These are phyloP conservation scores for Hippocampus abdominalis DNA, from an alignment of 2,113 vertebrate genomes.

Conservation along the genomic window DNA sequence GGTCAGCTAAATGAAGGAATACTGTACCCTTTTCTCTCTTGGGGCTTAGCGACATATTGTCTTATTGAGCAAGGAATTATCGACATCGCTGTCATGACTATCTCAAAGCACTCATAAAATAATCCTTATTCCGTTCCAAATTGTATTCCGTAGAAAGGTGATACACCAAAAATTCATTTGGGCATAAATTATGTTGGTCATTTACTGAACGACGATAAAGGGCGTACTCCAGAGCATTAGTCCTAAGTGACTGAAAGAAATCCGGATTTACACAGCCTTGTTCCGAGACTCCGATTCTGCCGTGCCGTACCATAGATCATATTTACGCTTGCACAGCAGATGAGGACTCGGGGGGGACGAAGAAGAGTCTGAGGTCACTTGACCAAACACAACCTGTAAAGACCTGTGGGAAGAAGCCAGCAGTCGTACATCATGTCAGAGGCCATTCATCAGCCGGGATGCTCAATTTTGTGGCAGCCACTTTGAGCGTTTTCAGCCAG, in stretches of 20 bases:
- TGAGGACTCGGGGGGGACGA: constrained; percentile 27
- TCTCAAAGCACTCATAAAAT: background rate
- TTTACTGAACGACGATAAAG: background rate
- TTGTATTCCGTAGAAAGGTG: too few species aligned
- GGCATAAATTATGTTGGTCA: background rate
- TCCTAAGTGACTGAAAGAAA: constrained; percentile 18
- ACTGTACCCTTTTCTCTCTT: background rate
- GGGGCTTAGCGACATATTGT: background rate
- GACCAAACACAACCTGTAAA: constrained; percentile 47
- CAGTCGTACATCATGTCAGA: constrained; percentile 47
- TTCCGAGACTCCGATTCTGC: constrained; percentile 51
- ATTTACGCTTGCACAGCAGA: constrained; percentile 60
- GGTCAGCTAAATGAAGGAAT: background rate
- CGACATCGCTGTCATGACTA: background rate
- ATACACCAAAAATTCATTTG: too few species aligned
- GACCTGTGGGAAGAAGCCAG: constrained; percentile 45
- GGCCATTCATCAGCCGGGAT: constrained; percentile 60
- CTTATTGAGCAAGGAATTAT: background rate
- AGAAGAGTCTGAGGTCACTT: constrained; percentile 58
- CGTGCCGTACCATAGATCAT: constrained; percentile 51
- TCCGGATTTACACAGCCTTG: constrained; percentile 30
- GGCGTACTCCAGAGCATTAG: background rate
- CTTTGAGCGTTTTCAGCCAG: constrained; percentile 32
- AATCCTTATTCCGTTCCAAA: too few species aligned
- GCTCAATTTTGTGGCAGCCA: constrained; percentile 52